Base-by-base conservation (phyloP, 92 coral and sea anemone genomes). In the Desmophyllum pertusum region DNA sequence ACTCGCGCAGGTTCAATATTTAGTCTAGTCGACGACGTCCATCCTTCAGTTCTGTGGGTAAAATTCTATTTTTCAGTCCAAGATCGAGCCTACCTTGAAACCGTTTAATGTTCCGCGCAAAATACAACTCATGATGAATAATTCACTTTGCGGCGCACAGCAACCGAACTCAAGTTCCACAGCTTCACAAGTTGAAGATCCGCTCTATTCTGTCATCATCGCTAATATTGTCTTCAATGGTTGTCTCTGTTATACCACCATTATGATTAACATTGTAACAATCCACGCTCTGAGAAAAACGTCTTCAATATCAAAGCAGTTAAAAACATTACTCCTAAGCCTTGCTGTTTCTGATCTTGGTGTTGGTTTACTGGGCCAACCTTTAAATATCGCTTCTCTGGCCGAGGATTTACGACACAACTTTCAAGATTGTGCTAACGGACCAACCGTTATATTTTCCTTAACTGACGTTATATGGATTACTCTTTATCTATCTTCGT, bases 321-420 rank as follows among this genome's bases (percentile, higher is more conserved):
- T 76, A 21, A 76, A 76, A 55, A 76, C 46, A 36, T 42, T 76
- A 19, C 80, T 76, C 4, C 10, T 76, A 10, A 76, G 35, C 35
- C 80, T 76, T 37, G 68, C 80, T 1, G 23, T 76, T 23, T 76
- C 80, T 35, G 80, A 76, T 39, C 80, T 76, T 23, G 80, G 80
- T 23, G 80, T 52, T 38, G 80, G 80, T 21, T 25, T 76, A 10
- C 31, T 76, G 15, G 67, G 80, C 6, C 43, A 33, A 19, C 80
- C 80, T 4, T 53, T 76, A 15, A 29, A 76, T 25, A 55, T 76
- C 67, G 80, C 69, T 39, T 38, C 3, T n/a, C 6, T 38, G 69
- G 50, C 57, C 25, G 75, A 6, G 23, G 19, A 63, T 9, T 62
- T 75, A 67, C 68, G 71, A 63, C 64, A 33, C 83, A 79, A 84